phyloP scores from a whole-genome alignment of 2,113 vertebrate genomes.

The Tautogolabrus adspersus region DNA sequence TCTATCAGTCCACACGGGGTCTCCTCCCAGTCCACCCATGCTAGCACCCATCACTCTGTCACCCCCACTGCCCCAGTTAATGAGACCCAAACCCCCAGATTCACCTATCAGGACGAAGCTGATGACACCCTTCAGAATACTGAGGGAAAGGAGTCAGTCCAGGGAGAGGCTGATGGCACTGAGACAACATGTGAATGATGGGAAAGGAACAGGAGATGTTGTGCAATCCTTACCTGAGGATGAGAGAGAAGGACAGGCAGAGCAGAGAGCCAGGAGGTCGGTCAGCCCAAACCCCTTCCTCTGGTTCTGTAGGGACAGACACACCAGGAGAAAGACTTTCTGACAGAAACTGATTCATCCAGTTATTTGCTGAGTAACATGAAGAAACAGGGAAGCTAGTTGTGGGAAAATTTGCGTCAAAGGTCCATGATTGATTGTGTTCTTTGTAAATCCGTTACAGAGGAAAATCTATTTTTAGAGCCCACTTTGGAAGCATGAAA shows the following conservation, averaged over 20 bases:
- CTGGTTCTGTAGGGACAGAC: constrained; percentile 81
- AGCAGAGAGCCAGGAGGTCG: constrained; percentile 72
- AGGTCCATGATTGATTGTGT: not conserved
- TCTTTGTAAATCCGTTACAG: not conserved
- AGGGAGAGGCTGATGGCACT: constrained; percentile 82
- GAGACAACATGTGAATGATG: constrained; percentile 42
- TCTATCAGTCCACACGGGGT: not conserved
- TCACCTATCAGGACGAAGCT: constrained; percentile 77
- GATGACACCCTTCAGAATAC: constrained; percentile 81
- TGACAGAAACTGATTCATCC: constrained; percentile 58
- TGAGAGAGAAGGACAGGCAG: constrained; percentile 64
- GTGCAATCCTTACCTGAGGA: constrained; percentile 58
- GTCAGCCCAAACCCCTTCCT: constrained; percentile 79
- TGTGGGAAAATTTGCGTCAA: not conserved
- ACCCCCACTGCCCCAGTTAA: constrained; percentile 10
- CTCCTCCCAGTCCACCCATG: constrained; percentile 3
- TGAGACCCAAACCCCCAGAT: constrained; percentile 70
- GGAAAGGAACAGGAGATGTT: constrained; percentile 41
- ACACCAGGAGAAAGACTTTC: constrained; percentile 83
- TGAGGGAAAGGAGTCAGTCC: constrained; percentile 88
- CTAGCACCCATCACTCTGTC: not conserved
- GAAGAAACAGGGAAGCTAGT: not conserved
- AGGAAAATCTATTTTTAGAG: not conserved
- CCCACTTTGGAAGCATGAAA: not conserved
- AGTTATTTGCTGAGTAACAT: not conserved